These are phyloP conservation scores for Petrosia ficiformis DNA, from an alignment of 37 sponge, comb jelly and placozoan genomes.

Conservation along the genomic window DNA sequence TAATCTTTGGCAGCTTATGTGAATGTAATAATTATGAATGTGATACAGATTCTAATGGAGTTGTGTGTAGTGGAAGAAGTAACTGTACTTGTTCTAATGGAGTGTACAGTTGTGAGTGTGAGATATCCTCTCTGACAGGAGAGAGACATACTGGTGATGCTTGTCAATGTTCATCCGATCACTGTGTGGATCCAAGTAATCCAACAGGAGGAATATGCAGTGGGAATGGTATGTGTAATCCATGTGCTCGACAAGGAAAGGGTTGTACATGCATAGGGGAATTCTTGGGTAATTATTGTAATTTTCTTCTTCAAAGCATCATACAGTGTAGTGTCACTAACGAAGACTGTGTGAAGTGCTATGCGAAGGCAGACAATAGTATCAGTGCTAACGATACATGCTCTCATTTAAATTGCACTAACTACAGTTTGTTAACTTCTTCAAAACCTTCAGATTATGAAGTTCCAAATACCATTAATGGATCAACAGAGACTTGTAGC, in stretches of 20 bases:
- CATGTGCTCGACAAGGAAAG: background rate
- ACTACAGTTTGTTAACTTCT: background rate
- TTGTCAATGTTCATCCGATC: slow-evolving; percentile 1
- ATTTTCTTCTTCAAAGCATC: background rate
- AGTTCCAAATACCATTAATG: background rate
- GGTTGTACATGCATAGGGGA: background rate
- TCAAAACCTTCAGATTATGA: background rate
- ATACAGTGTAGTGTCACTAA: background rate
- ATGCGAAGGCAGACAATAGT: slow-evolving; percentile 6
- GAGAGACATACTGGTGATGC: background rate
- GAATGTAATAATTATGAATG: slow-evolving; percentile 8
- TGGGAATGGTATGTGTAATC: background rate
- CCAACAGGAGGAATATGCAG: background rate
- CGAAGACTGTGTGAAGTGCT: background rate
- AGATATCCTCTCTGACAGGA: background rate
- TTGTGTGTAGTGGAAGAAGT: background rate
- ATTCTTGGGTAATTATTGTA: slow-evolving; percentile 2
- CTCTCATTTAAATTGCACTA: background rate
- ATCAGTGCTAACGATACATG: background rate
- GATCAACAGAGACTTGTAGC: background rate
- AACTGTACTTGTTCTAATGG: slow-evolving; percentile 13
- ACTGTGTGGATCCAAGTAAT: background rate
- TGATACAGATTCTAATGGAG: background rate
- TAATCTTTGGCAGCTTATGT: background rate
- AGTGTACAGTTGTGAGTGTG: background rate